These are phyloP conservation scores for Myotis brandtii DNA, from an alignment of 2,113 vertebrate genomes.

Conservation along the genomic window DNA sequence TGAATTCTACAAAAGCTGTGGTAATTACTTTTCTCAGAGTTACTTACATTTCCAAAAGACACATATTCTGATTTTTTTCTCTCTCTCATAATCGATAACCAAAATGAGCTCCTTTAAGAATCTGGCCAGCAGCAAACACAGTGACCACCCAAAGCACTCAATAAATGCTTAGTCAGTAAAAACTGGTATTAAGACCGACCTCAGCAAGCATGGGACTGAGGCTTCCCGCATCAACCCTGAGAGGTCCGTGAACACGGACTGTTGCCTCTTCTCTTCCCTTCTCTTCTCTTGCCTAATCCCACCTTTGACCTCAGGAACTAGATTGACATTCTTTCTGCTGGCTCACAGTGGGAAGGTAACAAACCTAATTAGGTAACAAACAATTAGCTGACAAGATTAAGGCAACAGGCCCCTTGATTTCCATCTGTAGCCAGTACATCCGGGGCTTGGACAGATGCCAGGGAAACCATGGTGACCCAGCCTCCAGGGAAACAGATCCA, in stretches of 20 bases:
- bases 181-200: neutral
- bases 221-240: neutral
- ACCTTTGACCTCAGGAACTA: constrained; percentile 23
- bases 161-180: neutral
- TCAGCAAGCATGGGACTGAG: neutral
- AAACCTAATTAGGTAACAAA: neutral
- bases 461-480: neutral
- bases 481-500: neutral
- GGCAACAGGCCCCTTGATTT: neutral
- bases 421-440: neutral
- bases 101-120: neutral
- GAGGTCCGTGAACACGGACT: neutral
- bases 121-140: neutral
- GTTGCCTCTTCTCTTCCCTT: neutral
- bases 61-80: neutral
- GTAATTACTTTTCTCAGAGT: neutral
- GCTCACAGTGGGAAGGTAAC: neutral
- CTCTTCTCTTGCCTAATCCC: neutral
- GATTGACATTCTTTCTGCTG: neutral
- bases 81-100: neutral
- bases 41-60: constrained; percentile 43
- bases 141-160: neutral
- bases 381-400: neutral
- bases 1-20: neutral
- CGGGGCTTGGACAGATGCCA: neutral